These are phyloP conservation scores for Leptopilina syphax DNA, from an alignment of 2,888 invertebrate genomes.

Conservation along the genomic window DNA sequence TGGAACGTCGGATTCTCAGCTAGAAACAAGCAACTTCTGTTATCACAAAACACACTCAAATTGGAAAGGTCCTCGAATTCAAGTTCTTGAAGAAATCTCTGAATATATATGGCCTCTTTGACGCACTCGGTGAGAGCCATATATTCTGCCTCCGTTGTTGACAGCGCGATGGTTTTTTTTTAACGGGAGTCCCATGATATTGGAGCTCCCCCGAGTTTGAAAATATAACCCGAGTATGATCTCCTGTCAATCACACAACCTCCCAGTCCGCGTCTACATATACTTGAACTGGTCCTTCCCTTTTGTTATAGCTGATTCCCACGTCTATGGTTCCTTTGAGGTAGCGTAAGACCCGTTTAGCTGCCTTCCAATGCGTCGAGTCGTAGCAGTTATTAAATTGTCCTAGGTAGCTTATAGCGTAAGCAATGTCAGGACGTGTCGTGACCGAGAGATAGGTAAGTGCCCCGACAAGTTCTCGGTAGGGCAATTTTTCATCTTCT, in stretches of 20 bases:
- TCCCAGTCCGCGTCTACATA: slow-evolving; percentile 1
- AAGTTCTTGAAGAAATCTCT: too few species aligned
- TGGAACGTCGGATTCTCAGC: too few species aligned
- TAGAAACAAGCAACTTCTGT: too few species aligned
- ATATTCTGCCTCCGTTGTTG: too few species aligned
- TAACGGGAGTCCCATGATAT: slow-evolving; percentile 40
- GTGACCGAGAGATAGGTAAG: slow-evolving; percentile 51
- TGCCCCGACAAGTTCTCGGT: slow-evolving; percentile 51
- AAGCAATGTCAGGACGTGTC: slow-evolving; percentile 57
- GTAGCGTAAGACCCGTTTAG: too few species aligned
- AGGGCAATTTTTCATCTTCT: slow-evolving; percentile 28
- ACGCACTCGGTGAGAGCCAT: background rate
- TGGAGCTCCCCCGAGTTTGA: slow-evolving; percentile 30
- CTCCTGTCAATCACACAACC: background rate
- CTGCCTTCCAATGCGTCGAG: slow-evolving; percentile 52
- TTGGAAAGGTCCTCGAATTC: too few species aligned
- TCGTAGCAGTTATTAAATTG: slow-evolving; percentile 50
- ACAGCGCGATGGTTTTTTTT: background rate
- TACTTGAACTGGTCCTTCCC: too few species aligned
- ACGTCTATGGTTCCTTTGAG: too few species aligned
- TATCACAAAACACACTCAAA: too few species aligned
- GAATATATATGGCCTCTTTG: background rate
- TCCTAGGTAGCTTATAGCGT: slow-evolving; percentile 47
- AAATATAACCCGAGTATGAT: slow-evolving; percentile 29
- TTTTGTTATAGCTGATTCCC: too few species aligned